phyloP scores from a whole-genome alignment of 2,113 vertebrate species.

The Rattus rattus region DNA sequence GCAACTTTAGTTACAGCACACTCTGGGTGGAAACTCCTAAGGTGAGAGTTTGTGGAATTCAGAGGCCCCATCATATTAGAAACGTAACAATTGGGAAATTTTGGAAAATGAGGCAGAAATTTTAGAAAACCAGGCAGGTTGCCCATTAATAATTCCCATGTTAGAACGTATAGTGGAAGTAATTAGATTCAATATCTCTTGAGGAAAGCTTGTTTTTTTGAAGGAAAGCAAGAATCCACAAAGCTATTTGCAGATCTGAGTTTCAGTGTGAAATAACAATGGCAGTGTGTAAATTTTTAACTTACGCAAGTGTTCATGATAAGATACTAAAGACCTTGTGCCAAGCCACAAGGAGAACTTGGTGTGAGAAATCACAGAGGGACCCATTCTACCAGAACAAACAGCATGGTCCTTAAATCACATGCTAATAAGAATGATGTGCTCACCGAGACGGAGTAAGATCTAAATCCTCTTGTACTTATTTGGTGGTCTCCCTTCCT shows the following conservation, averaged over 20 bases:
- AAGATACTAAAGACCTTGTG: not conserved
- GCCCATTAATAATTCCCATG: slow-evolving; percentile 27
- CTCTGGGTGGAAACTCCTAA: not conserved
- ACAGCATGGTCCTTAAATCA: slow-evolving; percentile 10
- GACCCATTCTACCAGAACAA: not conserved
- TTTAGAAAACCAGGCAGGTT: slow-evolving; percentile 27
- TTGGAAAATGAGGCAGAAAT: not conserved
- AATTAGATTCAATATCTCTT: not conserved
- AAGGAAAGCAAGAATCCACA: slow-evolving; percentile 22
- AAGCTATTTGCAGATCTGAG: slow-evolving; percentile 53
- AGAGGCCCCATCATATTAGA: not conserved
- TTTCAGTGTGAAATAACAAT: slow-evolving; percentile 36
- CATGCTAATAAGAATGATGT: not conserved
- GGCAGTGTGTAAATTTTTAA: slow-evolving; percentile 55
- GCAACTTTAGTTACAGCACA: not conserved
- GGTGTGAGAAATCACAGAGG: not conserved
- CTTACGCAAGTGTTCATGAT: not conserved
- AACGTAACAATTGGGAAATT: not conserved
- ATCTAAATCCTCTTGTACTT: slow-evolving; percentile 9
- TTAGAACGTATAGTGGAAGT: not conserved
- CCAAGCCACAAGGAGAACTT: not conserved
- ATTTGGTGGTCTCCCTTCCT: not conserved
- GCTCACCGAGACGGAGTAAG: not conserved
- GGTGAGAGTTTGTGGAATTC: not conserved
- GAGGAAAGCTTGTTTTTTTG: slow-evolving; percentile 11